Conservation (phyloP, 2,113 vertebrate genomes). For the Myodes glareolus region DNA sequence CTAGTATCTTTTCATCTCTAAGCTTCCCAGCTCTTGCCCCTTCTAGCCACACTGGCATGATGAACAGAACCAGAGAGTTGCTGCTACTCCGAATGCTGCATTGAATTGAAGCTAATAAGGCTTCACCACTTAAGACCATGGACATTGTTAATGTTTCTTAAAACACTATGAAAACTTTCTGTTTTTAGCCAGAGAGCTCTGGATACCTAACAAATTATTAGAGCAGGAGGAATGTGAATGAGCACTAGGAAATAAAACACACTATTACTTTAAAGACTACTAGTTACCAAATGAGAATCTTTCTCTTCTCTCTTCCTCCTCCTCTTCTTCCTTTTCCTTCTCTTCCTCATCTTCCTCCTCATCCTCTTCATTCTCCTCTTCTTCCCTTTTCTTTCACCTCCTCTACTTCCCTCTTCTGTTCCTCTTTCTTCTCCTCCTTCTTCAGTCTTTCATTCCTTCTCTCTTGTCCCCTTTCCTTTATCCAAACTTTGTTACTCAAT, state of each 20-base stretch:
- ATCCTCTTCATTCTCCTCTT: background rate
- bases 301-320: background rate
- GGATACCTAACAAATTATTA: background rate
- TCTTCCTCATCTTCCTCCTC: background rate
- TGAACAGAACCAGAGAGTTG: background rate
- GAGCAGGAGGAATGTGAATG: background rate
- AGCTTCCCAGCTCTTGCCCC: background rate
- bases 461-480: background rate
- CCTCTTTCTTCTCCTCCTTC: background rate
- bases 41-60: background rate
- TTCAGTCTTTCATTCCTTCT: background rate
- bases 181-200: conserved; percentile 6
- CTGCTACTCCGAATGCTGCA: background rate
- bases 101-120: conserved; percentile 52
- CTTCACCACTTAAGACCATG: background rate
- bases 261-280: conserved; percentile 21
- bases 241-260: conserved; percentile 25
- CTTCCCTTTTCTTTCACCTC: no score
- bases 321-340: background rate
- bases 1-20: background rate
- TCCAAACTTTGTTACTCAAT: conserved; percentile 52
- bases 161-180: conserved; percentile 49
- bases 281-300: background rate
- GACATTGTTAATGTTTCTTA: background rate
- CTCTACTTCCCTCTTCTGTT: no score